Conservation (phyloP, 2,888 invertebrate species). For the Cryptus armator region DNA sequence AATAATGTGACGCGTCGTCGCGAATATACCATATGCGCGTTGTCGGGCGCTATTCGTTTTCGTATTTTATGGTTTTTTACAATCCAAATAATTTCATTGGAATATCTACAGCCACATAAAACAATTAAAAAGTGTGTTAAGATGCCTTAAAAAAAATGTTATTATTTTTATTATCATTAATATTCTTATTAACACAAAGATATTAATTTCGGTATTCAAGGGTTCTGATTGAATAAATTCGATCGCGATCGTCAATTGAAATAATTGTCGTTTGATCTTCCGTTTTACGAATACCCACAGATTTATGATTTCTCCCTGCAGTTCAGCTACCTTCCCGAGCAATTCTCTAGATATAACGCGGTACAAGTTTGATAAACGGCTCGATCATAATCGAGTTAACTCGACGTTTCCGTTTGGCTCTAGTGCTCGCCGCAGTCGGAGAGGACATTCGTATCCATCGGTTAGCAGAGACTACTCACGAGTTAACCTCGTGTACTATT, state of each 20-base stretch:
- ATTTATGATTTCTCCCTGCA: not conserved
- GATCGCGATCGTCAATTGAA: not conserved
- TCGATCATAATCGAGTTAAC: conserved; percentile 60
- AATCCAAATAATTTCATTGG: not conserved
- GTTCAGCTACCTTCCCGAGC: not conserved
- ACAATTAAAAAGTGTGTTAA: not conserved
- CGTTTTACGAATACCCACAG: conserved; percentile 6
- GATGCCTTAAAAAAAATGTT: no score
- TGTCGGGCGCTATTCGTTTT: not conserved
- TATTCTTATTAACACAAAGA: not conserved
- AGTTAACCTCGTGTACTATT: conserved; percentile 6
- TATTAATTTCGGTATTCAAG: no score
- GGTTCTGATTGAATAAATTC: not conserved
- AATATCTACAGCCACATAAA: not conserved
- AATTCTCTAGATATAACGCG: conserved; percentile 9
- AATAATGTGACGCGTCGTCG: conserved; percentile 48
- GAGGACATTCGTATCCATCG: conserved; percentile 44
- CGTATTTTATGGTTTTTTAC: not conserved
- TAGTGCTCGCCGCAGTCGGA: not conserved
- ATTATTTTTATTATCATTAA: not conserved
- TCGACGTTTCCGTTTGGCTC: conserved; percentile 33
- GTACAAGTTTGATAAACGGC: conserved; percentile 41
- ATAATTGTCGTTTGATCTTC: not conserved
- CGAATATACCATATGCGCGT: conserved; percentile 17
- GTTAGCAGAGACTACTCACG: not conserved